Base-by-base conservation (phyloP, 2,888 invertebrate genomes). In the Eupithecia exiguata region DNA sequence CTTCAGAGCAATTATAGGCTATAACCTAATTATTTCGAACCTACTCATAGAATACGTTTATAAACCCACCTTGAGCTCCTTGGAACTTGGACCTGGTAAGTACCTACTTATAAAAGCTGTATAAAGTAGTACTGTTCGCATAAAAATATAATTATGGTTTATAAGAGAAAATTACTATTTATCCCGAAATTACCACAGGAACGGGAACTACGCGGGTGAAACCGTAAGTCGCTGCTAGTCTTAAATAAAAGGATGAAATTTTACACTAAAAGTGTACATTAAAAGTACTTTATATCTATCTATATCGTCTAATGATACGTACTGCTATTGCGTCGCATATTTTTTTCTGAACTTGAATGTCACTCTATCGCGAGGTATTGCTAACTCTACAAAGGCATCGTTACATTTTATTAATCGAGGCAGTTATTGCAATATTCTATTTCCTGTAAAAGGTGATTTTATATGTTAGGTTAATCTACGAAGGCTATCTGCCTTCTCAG, bases 1-100 rank as follows among this genome's bases (percentile, higher is more conserved):
- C 61, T 65, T 16, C n/a, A 63, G 43, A 9, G 61, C 70, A 68
- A 74, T 68, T 68, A 70, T 5, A 62, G 46, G 36, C 61, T 6
- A 38, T 65, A 46, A 12, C 63, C 49, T 70, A 58, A 35, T 65
- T 68, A 53, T 68, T 68, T 62, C 43, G 68, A 66, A 65, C 66
- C 49, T 53, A 53, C 49, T 18, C 2, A 18, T 49, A 49, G 49
- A 53, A 3, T 69, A 69, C 21, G 16, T 36, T 46, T 68, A 68
- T 68, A 53, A 16, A 69, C 58, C 61, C 71, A 71, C 74, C 71
- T 74, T 74, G 71, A 74, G 49, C 12, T 58, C 58, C 25, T 58
- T 58, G 58, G 14, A 58, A 14, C 25, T 58, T 58, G 58, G 58
- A 58, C 58, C 58, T 53, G 53, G 12, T 49, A 49, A n/a, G 49